Conservation (phyloP, 2,797 vertebrate genomes). For the Brachyalestes nurse region DNA sequence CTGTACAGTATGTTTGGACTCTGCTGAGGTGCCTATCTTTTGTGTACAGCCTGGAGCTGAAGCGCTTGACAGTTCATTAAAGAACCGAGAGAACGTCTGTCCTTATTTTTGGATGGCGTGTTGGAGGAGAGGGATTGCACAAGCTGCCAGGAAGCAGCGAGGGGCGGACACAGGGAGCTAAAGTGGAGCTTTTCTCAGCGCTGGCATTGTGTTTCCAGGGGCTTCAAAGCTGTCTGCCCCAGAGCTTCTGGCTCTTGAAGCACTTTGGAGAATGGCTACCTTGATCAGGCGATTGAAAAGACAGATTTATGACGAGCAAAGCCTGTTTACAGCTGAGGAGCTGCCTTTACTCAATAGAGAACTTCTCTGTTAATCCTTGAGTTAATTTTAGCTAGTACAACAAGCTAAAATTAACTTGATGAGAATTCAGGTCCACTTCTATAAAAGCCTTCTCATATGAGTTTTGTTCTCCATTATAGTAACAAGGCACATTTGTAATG, state of each 20-base stretch:
- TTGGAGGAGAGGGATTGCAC: conserved; percentile 59
- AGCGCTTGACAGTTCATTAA: conserved; percentile 64
- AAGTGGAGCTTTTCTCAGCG: conserved; percentile 60
- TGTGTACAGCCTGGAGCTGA: conserved; percentile 63
- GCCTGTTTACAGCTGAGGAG: conserved; percentile 41
- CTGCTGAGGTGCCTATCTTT: conserved; percentile 58
- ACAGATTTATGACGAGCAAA: conserved; percentile 44
- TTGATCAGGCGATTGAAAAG: conserved; percentile 59
- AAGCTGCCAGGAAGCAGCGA: conserved; percentile 61
- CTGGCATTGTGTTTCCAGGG: conserved; percentile 61
- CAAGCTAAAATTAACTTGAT: neutral
- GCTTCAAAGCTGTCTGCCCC: conserved; percentile 60
- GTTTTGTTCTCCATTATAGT: neutral
- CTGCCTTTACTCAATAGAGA: conserved; percentile 3
- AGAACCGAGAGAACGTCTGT: conserved; percentile 60
- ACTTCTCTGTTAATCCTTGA: conserved; percentile 11
- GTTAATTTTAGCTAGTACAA: conserved; percentile 18
- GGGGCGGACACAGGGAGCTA: conserved; percentile 58
- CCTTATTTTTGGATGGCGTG: conserved; percentile 66
- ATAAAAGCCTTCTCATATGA: neutral
- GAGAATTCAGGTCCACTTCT: neutral
- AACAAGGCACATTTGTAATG: neutral
- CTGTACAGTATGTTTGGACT: conserved; percentile 57
- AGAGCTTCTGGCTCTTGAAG: conserved; percentile 55
- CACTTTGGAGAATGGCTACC: conserved; percentile 53